Base-by-base conservation (phyloP, 2,888 invertebrate species). In the Melieria omissa region DNA sequence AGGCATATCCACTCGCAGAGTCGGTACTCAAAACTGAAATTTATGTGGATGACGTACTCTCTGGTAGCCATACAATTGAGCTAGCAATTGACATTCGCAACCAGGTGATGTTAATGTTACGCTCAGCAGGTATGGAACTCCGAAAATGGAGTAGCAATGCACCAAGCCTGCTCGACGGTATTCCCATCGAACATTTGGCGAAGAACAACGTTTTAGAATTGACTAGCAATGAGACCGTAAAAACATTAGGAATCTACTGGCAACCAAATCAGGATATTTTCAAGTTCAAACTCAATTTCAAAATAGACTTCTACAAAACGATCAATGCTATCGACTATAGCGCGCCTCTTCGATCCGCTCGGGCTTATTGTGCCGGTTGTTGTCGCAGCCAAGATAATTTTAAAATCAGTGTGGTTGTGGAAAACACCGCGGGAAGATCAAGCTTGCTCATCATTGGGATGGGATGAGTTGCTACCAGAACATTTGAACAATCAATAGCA, bases 271-370 rank as follows among this genome's bases (percentile, higher is more conserved):
- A 46, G 16, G n/a, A 64, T 29, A 29, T 8, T 1, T 65, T 54
- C 41, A 14, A 41, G 2, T 65, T 65, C n/a, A 41, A 41, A 54
- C 12, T 65, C 1, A 54, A 54, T 4, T 64, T 45, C 42, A 42
- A 54, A n/a, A n/a, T n/a, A n/a, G n/a, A n/a, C n/a, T n/a, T n/a
- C n/a, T n/a, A n/a, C n/a, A n/a, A n/a, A n/a, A 41, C 54, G 5
- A n/a, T 12, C 54, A n/a, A 54, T 54, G 54, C 54, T 54, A 6
- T 54, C 54, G 14, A 54, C 54, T 54, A n/a, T 60, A 47, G 67
- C 67, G 57, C 57, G 67, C 12, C 12, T 67, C 12, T 58, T 47
- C 47, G 58, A 67, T 46, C 67, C 60, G 4, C 55, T 67, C 10
- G 67, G 58, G 4, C 12, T 67, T 29, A 58, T 65, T 45, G 57